Evolutionary conservation across 2,113 vertebrate genomes (phyloP).

Genomic region (Takifugu bimaculatus): DNA sequence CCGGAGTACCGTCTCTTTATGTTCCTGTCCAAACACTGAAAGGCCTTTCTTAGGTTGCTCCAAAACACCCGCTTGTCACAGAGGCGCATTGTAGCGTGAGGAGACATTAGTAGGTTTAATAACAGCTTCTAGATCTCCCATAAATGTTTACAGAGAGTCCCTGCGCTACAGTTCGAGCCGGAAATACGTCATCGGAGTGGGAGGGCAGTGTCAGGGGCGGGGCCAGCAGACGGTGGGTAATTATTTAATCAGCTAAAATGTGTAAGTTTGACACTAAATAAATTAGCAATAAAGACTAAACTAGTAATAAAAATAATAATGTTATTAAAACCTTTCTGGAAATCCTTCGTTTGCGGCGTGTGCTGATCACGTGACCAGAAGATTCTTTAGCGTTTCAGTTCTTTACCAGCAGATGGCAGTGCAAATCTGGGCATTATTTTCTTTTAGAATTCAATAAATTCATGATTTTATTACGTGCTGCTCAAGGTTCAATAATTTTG

Average conservation of each 20-base stretch:
- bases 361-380: too few relatives aligned
- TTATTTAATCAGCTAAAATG: too few relatives aligned
- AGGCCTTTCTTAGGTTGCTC: constrained; percentile 6
- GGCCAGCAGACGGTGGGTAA: constrained; percentile 43
- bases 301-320: too few relatives aligned
- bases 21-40: background rate
- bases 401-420: constrained; percentile 37
- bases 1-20: constrained; percentile 43
- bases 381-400: too few relatives aligned
- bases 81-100: constrained; percentile 29
- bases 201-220: constrained; percentile 9
- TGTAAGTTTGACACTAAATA: too few relatives aligned
- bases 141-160: background rate
- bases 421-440: background rate
- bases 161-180: background rate
- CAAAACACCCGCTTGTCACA: background rate
- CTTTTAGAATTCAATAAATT: background rate
- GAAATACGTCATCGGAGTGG: background rate
- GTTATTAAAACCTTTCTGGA: too few relatives aligned
- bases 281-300: too few relatives aligned
- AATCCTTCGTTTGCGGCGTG: too few relatives aligned
- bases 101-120: constrained; percentile 34
- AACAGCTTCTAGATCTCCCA: background rate
- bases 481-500: too few relatives aligned
- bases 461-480: too few relatives aligned